phyloP scores from a whole-genome alignment of 2,888 invertebrate genomes.

The Drosophila paranaensis region DNA sequence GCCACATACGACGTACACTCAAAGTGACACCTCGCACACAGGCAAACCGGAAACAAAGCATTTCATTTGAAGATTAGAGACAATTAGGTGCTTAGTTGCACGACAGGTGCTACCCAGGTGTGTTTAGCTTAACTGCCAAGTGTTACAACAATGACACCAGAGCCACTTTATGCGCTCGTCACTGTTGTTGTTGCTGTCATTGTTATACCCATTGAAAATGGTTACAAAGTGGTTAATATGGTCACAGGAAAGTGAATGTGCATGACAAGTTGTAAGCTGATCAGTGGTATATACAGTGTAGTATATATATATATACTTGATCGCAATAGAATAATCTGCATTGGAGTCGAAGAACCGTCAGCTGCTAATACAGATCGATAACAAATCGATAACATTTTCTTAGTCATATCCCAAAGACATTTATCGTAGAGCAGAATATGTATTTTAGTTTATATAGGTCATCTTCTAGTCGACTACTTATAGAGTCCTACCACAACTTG shows the following conservation, averaged over 20 bases:
- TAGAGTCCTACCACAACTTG: neutral
- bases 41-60: constrained; percentile 19
- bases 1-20: constrained; percentile 15
- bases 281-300: neutral
- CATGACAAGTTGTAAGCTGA: neutral
- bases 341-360: neutral
- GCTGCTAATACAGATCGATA: neutral
- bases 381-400: neutral
- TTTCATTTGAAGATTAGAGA: constrained; percentile 53
- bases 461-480: neutral
- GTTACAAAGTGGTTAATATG: neutral
- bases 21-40: constrained; percentile 5
- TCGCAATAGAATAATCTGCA: neutral
- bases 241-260: neutral
- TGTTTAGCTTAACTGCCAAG: constrained; percentile 17
- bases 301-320: neutral
- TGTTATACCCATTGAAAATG: constrained; percentile 2
- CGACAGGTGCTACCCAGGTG: constrained; percentile 36
- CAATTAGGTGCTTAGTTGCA: constrained; percentile 59
- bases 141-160: constrained; percentile 23
- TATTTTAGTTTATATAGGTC: neutral
- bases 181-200: constrained; percentile 7
- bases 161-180: constrained; percentile 15
- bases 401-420: neutral
- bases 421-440: neutral